These are phyloP conservation scores for Drosophila navojoa DNA, from an alignment of 1,140 invertebrate genomes.

Conservation along the genomic window DNA sequence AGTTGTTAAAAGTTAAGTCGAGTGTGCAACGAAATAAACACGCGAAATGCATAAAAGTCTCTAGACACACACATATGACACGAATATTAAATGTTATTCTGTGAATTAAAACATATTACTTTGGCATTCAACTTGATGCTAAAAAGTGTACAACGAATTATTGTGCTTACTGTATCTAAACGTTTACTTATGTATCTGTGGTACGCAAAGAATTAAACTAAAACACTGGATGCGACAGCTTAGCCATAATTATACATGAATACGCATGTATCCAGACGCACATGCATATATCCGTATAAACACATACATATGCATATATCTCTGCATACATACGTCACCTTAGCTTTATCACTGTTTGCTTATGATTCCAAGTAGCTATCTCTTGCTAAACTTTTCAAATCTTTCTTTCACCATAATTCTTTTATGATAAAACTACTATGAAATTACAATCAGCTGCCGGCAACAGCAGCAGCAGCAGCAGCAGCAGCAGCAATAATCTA, in stretches of 20 bases:
- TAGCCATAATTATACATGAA: background rate
- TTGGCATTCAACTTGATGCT: background rate
- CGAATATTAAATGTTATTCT: slow-evolving; percentile 2
- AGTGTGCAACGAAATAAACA: slow-evolving; percentile 35
- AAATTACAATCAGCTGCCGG: background rate
- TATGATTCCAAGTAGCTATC: background rate
- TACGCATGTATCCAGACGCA: background rate
- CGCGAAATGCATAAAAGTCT: slow-evolving; percentile 12
- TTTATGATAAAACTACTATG: slow-evolving; percentile 13
- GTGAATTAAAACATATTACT: background rate
- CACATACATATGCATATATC: background rate
- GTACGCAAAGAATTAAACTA: slow-evolving; percentile 11
- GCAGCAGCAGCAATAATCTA: slow-evolving; percentile 17
- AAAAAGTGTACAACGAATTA: background rate
- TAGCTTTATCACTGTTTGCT: slow-evolving; percentile 13
- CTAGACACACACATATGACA: slow-evolving; percentile 3
- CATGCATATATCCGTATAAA: background rate
- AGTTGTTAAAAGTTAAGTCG: slow-evolving; percentile 31
- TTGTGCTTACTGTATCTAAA: background rate
- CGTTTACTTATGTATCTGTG: background rate
- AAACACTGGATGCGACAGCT: slow-evolving; percentile 12
- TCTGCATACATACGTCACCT: background rate
- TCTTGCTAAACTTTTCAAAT: slow-evolving; percentile 29
- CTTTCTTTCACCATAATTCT: slow-evolving; percentile 20
- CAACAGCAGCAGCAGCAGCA: slow-evolving; percentile 1